phyloP scores from a whole-genome alignment of 2,113 vertebrate genomes.

The Thunnus thynnus region DNA sequence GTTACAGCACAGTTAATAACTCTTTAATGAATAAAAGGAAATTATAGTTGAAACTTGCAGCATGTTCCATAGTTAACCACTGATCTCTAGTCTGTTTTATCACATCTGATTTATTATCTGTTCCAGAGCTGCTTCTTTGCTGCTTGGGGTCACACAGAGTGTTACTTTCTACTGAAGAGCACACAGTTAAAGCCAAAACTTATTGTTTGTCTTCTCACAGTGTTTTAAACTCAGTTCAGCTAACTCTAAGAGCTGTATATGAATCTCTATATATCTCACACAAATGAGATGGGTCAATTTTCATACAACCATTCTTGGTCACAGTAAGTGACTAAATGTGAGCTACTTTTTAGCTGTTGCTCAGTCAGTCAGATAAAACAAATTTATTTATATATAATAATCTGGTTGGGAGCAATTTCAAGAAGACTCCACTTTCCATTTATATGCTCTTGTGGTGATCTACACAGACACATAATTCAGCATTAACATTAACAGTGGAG shows the following conservation, averaged over 20 bases:
- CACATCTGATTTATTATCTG: slow-evolving; percentile 17
- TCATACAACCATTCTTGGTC: neutral
- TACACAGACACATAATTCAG: too few species aligned
- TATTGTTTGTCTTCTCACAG: neutral
- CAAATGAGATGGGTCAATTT: neutral
- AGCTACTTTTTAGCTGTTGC: neutral
- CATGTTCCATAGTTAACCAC: neutral
- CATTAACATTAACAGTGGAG: too few species aligned
- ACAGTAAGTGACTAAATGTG: too few species aligned
- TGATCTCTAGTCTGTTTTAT: too few species aligned
- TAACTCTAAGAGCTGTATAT: neutral
- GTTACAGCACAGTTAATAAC: neutral
- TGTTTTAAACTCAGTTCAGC: neutral
- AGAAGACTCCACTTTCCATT: too few species aligned
- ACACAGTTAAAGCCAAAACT: neutral
- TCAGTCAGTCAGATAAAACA: neutral
- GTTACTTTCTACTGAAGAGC: neutral
- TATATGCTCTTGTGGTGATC: too few species aligned
- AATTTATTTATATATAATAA: neutral
- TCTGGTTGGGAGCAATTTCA: neutral
- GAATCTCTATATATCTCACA: too few species aligned
- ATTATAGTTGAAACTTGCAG: slow-evolving; percentile 14
- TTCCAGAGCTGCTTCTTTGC: neutral
- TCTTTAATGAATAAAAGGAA: neutral
- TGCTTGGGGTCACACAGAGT: neutral